Base-by-base conservation (phyloP, 2,888 invertebrate genomes). In the Pomacea canaliculata region DNA sequence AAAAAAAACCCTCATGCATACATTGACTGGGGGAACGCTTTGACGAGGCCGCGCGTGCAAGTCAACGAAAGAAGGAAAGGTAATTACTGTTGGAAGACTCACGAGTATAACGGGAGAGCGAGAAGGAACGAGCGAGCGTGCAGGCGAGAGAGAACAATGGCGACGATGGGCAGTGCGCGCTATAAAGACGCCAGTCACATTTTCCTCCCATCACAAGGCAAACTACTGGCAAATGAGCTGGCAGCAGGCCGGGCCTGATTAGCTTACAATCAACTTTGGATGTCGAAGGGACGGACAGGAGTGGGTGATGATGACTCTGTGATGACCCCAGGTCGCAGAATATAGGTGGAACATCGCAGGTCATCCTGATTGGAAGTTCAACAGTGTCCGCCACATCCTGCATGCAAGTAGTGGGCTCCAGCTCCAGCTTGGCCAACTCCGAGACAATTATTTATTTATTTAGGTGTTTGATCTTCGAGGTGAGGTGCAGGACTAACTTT, bases 161-260 rank as follows among this genome's bases (percentile, higher is more conserved):
- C 9, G 16, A 72, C 51, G 65, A 63, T 66, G 37, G 72, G 23
- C 49, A 48, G 51, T 37, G 69, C 37, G 13, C 16, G 68, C 46
- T 74, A 74, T 74, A 74, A 73, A 74, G 74, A 74, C 37, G 60
- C 60, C 19, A 59, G 56, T 23, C 37, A 18, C 27, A 23, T 66
- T 7, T 18, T 27, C 51, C 16, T 23, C 16, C 23, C 67, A n/a
- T 67, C 73, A 73, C 16, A 67, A 18, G 9, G 59, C 23, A 19
- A 73, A 51, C 67, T 56, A 67, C 59, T 67, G n/a, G 23, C 27
- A n/a, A 63, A 73, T 67, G 67, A 67, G 59, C 51, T 23, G 65
- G 65, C 72, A 65, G 56, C 63, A 19, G 56, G 59, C 51, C 12
- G 67, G 23, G 7, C 37, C 18, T 51, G 59, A 73, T 67, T 73